Evolutionary conservation across 2,888 invertebrate genomes (phyloP), one percentile per base, ranked within the genome.

Genomic region (Blomia tropicalis): DNA sequence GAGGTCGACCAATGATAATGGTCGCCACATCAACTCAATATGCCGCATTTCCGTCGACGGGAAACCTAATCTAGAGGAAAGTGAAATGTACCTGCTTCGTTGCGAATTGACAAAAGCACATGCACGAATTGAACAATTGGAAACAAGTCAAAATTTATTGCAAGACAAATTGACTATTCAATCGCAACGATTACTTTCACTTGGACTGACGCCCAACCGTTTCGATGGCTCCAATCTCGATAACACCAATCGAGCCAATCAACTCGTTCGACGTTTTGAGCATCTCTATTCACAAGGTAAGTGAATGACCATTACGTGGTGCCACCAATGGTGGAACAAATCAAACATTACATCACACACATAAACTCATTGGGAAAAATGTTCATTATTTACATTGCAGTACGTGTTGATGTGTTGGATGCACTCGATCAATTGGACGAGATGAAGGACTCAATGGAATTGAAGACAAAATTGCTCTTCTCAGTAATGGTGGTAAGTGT

Each of bases 401-500:
- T 85, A 32, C 80, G 91, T 63, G 82, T 86, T 63, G 85, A 89
- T 70, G 84, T 87, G 0, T 76, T 92, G 69, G 88, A 91, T 69
- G 86, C 90, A 11, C 77, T 95, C 65, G 84, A 88, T 69, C 80
- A 82, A 31, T 77, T 93, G 64, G 82, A 83, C 11, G 85, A 86
- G 67, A 79, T 95, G 63, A 79, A 81, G 62, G 84, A 87, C 68
- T 85, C 87, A 17, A 84, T 86, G 64, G 88, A 89, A 71, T 80
- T 95, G 67, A 93, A 95, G 77, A 83, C 85, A 70, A 95, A 93
- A 79, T 87, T 95, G 68, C 81, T 95, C 67, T 93, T 93, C 77
- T 93, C 92, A 64, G 87, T 92, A 64, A 84, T 91, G 69, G 93
- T 93, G 77, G 93, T 93, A 76, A 83, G 87, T 14, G 51, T 27